Percentiles rank a stretch among this genome's conserved stretches.
Evolutionary conservation across 2,113 vertebrate genomes (phyloP).

Genomic region (Clarias batrachus): DNA sequence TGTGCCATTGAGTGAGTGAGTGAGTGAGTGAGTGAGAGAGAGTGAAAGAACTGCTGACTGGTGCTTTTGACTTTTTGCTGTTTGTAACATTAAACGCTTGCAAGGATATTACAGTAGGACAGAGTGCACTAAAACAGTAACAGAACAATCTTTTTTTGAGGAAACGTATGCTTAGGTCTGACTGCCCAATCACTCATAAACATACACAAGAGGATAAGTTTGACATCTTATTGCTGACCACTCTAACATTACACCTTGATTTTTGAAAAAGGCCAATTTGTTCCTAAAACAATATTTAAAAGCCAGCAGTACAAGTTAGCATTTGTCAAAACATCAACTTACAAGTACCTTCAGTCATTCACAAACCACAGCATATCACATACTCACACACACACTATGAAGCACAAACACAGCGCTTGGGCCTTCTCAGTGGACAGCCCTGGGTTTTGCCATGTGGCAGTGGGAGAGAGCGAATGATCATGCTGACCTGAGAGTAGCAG

Average conservation of each 20-base stretch:
- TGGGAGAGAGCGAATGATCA: slow-evolving; percentile 38
- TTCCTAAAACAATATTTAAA: not conserved
- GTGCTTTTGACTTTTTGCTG: not conserved
- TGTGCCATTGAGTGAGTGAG: not conserved
- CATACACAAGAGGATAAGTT: slow-evolving; percentile 28
- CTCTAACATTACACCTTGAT: not conserved
- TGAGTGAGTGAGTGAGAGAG: not conserved
- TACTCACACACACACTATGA: not conserved
- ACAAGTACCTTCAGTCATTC: not conserved
- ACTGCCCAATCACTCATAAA: slow-evolving; percentile 36
- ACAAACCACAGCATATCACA: not conserved
- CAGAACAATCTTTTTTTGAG: slow-evolving; percentile 26
- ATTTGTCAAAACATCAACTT: not conserved
- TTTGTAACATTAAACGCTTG: slow-evolving; percentile 22
- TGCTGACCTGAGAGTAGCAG: slow-evolving; percentile 45
- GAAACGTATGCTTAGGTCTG: slow-evolving; percentile 1
- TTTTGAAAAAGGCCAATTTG: not conserved
- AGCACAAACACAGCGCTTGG: not conserved
- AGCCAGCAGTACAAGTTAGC: not conserved
- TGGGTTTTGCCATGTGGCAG: slow-evolving; percentile 17
- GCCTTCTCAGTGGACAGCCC: not conserved
- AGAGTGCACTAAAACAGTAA: slow-evolving; percentile 32
- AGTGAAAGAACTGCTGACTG: slow-evolving; percentile 27
- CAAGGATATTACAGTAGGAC: slow-evolving; percentile 20
- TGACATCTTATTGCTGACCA: not conserved